Evolutionary conservation across 1,140 invertebrate genomes (phyloP).

Genomic region (Copidosoma floridanum): DNA sequence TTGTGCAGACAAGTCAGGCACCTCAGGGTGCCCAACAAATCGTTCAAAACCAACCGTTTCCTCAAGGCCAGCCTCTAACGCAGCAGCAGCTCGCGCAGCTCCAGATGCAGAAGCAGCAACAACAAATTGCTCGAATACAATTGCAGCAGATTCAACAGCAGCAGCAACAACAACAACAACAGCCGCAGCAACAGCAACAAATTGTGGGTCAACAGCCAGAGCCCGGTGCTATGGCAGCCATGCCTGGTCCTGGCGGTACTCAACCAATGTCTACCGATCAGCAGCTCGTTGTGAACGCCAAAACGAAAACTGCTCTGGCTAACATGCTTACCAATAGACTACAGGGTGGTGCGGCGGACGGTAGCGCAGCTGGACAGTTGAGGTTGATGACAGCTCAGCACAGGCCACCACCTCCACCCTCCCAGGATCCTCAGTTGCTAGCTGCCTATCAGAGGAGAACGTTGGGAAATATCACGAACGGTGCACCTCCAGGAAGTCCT

Average conservation of each 20-base stretch:
- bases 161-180: conserved; percentile 41
- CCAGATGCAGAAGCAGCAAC: conserved; percentile 53
- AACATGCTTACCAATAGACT: conserved; percentile 90
- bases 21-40: conserved; percentile 44
- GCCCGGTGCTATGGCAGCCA: conserved; percentile 42
- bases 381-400: conserved; percentile 80
- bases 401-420: conserved; percentile 57
- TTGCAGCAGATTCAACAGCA: conserved; percentile 43
- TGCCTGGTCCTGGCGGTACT: conserved; percentile 45
- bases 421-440: conserved; percentile 51
- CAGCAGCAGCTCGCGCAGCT: conserved; percentile 48
- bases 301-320: conserved; percentile 92
- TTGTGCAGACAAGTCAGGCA: conserved; percentile 44
- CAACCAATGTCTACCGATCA: conserved; percentile 52
- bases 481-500: conserved; percentile 42
- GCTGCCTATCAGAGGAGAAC: conserved; percentile 55
- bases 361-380: conserved; percentile 70
- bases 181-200: conserved; percentile 51
- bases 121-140: conserved; percentile 51
- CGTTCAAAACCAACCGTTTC: conserved; percentile 44
- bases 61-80: conserved; percentile 57
- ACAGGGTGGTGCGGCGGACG: conserved; percentile 61
- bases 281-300: conserved; percentile 76
- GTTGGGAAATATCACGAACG: conserved; percentile 57
- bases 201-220: conserved; percentile 47